These are phyloP conservation scores for Eristalinus aeneus DNA, from an alignment of 2,888 invertebrate genomes.

Conservation along the genomic window DNA sequence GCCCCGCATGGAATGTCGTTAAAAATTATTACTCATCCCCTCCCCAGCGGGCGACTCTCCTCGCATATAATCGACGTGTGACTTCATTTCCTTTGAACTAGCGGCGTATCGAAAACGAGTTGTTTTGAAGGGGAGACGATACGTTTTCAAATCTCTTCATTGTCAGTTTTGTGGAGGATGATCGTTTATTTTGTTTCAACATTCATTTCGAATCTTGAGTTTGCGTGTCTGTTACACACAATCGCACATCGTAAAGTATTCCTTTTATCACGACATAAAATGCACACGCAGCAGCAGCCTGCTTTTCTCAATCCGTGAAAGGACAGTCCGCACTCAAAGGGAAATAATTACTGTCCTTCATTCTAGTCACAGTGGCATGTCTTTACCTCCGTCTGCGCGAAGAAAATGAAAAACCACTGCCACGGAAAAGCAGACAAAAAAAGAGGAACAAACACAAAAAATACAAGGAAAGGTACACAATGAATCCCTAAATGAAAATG, in stretches of 20 bases:
- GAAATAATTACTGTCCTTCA: constrained; percentile 60
- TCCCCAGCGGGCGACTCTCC: background rate
- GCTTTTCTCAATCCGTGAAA: background rate
- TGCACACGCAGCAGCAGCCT: constrained; percentile 33
- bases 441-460: too few relatives aligned
- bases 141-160: background rate
- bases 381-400: constrained; percentile 14
- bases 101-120: too few relatives aligned
- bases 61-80: background rate
- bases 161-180: background rate
- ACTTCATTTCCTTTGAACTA: background rate
- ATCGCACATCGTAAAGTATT: background rate
- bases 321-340: constrained; percentile 33
- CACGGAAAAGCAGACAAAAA: background rate
- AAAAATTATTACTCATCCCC: background rate
- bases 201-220: background rate
- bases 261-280: constrained; percentile 42
- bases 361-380: constrained; percentile 26
- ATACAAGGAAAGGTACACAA: background rate
- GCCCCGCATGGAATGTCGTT: background rate
- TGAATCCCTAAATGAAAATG: constrained; percentile 4
- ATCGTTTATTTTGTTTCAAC: too few relatives aligned
- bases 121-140: background rate
- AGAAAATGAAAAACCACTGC: background rate
- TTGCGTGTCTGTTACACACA: background rate